Evolutionary conservation across 1,140 invertebrate species (phyloP).

Genomic region (Harlomillsia oculata): DNA sequence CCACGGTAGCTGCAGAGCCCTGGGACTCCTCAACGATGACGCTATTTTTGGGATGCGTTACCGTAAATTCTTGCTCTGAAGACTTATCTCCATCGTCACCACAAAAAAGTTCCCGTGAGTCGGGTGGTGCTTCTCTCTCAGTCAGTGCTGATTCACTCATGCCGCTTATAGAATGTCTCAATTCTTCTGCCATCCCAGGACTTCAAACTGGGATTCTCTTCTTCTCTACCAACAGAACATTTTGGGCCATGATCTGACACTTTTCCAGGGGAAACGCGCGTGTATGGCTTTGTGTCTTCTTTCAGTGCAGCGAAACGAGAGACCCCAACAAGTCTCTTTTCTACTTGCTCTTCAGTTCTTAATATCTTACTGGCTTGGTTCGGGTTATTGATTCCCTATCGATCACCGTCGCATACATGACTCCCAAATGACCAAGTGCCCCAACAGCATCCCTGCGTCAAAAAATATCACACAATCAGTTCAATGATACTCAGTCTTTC

Average conservation of each 20-base stretch:
- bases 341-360: too few species aligned
- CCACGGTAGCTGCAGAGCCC: too few species aligned
- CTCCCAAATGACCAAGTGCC: slow-evolving; percentile 3
- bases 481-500: too few species aligned
- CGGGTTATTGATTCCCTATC: slow-evolving; percentile 11
- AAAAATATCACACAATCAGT: too few species aligned
- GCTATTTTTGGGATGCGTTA: slow-evolving; percentile 4
- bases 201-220: neutral
- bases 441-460: neutral
- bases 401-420: slow-evolving; percentile 7
- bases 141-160: neutral
- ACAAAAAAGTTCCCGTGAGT: neutral
- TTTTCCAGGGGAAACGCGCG: too few species aligned
- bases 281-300: too few species aligned
- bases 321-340: neutral
- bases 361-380: neutral
- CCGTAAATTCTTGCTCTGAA: slow-evolving; percentile 2
- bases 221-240: neutral
- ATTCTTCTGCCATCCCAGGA: slow-evolving; percentile 3
- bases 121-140: neutral
- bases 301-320: too few species aligned
- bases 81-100: neutral
- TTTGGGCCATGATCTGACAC: neutral
- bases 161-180: neutral
- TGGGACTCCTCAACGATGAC: neutral